Conservation (phyloP, 2,113 vertebrate species). For the Fulica atra region DNA sequence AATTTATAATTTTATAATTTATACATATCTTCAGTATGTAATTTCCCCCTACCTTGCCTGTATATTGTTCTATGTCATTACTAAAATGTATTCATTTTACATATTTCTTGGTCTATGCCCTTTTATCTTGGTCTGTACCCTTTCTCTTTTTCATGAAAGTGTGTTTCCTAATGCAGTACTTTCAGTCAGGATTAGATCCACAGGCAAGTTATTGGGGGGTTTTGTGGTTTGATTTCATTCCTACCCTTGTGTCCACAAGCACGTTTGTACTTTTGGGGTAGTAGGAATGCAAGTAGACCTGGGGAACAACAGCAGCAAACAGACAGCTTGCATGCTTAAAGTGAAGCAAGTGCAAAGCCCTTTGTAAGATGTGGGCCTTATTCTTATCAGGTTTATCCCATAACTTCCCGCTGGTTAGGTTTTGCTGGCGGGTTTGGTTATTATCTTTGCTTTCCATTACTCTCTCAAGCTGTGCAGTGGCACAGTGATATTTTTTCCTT, state of each 20-base stretch:
- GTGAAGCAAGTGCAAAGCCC: not conserved
- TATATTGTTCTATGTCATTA: not conserved
- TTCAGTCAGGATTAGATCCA: not conserved
- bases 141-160: not conserved
- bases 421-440: not conserved
- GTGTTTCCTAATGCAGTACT: not conserved
- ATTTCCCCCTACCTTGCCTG: not conserved
- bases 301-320: not conserved
- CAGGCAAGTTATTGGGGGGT: not conserved
- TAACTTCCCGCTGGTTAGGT: not conserved
- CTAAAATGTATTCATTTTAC: not conserved
- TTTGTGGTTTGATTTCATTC: not conserved
- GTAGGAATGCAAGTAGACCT: not conserved
- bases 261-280: not conserved
- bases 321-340: not conserved
- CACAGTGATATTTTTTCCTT: not conserved
- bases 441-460: not conserved
- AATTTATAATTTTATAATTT: not conserved
- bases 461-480: not conserved
- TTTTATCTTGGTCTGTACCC: not conserved
- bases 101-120: not conserved
- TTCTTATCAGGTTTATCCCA: not conserved
- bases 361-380: not conserved
- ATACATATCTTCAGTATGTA: not conserved
- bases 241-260: not conserved